Evolutionary conservation across 2,113 vertebrate species (phyloP).

Genomic region (Oncorhynchus kisutch): DNA sequence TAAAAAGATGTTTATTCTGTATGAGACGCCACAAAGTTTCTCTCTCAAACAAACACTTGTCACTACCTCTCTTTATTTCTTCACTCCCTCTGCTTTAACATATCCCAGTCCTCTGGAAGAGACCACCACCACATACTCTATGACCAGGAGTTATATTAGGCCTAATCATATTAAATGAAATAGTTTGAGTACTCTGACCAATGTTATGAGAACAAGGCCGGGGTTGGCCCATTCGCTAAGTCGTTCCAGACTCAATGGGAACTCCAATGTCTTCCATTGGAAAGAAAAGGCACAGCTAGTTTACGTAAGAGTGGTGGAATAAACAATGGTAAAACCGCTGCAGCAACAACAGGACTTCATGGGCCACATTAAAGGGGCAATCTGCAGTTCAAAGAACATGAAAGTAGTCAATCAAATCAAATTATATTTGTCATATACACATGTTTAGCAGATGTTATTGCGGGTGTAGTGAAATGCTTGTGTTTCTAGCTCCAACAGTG

Average conservation of each 20-base stretch:
- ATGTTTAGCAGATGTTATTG: too few relatives aligned
- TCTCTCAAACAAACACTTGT: neutral
- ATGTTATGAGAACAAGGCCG: slow-evolving; percentile 4
- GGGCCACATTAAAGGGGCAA: neutral
- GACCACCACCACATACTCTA: slow-evolving; percentile 2
- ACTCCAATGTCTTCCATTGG: neutral
- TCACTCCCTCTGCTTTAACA: neutral
- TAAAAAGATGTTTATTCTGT: too few relatives aligned
- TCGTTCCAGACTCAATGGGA: neutral
- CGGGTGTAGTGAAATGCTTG: too few relatives aligned
- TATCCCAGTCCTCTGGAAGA: slow-evolving; percentile 11
- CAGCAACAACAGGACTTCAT: neutral
- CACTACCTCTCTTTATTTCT: neutral
- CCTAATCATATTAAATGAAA: slow-evolving; percentile 17
- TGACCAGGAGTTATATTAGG: slow-evolving; percentile 3
- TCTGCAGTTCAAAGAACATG: too few relatives aligned
- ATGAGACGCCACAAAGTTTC: too few relatives aligned
- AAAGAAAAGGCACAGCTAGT: neutral
- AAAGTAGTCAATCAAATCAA: too few relatives aligned
- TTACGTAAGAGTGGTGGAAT: neutral
- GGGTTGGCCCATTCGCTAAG: neutral
- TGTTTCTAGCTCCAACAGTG: too few relatives aligned
- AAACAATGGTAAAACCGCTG: neutral
- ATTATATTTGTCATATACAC: too few relatives aligned
- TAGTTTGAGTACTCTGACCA: slow-evolving; percentile 5